A percentile compares a stretch with the other conserved stretches of the same genome.
Evolutionary conservation across 1,140 invertebrate species (phyloP).

Genomic region (Drosophila pruinosa): DNA sequence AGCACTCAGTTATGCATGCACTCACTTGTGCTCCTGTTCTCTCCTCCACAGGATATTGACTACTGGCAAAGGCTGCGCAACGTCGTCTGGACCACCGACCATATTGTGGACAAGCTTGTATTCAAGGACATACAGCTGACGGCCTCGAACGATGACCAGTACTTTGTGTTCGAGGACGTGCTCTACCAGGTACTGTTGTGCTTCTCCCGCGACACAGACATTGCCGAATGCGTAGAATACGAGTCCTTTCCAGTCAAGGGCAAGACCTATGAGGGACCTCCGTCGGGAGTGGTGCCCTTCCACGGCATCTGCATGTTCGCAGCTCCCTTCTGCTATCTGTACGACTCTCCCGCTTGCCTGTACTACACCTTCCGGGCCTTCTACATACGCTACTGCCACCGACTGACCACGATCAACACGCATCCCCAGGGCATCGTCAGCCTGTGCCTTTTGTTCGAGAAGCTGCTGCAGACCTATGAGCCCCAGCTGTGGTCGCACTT

Average conservation of each 20-base stretch:
- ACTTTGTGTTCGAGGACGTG: conserved; percentile 98
- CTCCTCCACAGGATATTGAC: conserved; percentile 86
- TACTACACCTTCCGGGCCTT: conserved; percentile 96
- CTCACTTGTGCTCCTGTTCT: background rate
- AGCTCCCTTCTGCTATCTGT: conserved; percentile 96
- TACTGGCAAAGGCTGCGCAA: conserved; percentile 93
- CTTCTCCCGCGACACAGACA: conserved; percentile 94
- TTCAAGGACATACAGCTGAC: conserved; percentile 98
- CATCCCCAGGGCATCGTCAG: conserved; percentile 94
- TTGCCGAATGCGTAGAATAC: conserved; percentile 87
- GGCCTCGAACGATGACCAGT: conserved; percentile 98
- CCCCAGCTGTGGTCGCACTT: conserved; percentile 96
- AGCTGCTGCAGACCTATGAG: conserved; percentile 94
- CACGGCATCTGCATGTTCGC: conserved; percentile 99
- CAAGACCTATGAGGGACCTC: conserved; percentile 89
- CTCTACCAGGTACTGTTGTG: conserved; percentile 97
- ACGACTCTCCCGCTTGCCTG: conserved; percentile 92
- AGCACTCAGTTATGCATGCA: background rate
- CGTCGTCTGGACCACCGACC: conserved; percentile 93
- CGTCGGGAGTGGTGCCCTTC: conserved; percentile 97
- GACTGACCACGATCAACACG: conserved; percentile 94
- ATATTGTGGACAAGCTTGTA: conserved; percentile 96
- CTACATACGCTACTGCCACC: conserved; percentile 95
- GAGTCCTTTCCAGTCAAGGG: conserved; percentile 88
- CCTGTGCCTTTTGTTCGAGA: conserved; percentile 93